Evolutionary conservation across 2,888 invertebrate species (phyloP).

Genomic region (Luffia ferchaultella): DNA sequence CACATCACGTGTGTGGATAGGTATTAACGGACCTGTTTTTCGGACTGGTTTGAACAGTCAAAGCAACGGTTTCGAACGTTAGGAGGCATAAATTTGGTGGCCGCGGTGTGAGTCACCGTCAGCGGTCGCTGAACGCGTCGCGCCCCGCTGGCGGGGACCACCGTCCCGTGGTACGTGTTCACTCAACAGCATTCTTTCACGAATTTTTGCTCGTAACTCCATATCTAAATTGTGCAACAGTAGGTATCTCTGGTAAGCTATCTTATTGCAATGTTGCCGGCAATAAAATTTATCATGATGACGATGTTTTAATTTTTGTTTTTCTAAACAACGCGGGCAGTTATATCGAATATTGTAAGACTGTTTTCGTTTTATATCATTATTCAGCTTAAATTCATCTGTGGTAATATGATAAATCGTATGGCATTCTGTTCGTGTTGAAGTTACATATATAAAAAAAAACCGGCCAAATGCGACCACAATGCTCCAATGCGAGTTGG

Average conservation of each 20-base stretch:
- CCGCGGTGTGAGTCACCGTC: constrained; percentile 6
- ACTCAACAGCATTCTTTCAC: neutral
- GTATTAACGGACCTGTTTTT: neutral
- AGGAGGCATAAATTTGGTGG: constrained; percentile 4
- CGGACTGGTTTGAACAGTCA: constrained; percentile 2
- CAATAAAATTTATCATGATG: constrained; percentile 9
- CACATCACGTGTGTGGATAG: neutral
- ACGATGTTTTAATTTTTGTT: constrained; percentile 2
- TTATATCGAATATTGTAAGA: no score
- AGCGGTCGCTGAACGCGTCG: constrained; percentile 5
- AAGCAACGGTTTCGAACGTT: constrained; percentile 6
- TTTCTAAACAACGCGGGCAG: constrained; percentile 9
- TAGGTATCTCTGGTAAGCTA: constrained; percentile 5
- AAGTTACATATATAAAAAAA: no score
- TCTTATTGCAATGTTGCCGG: constrained; percentile 6
- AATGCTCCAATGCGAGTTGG: no score
- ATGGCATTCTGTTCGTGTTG: no score
- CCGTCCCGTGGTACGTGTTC: neutral
- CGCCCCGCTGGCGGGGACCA: neutral
- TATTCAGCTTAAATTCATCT: no score
- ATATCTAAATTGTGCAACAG: constrained; percentile 2
- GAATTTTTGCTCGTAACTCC: neutral
- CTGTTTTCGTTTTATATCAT: no score
- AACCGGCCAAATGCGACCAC: no score
- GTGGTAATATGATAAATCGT: no score